Evolutionary conservation across 2,888 invertebrate genomes (phyloP).

Genomic region (Dasysyrphus albostriatus): DNA sequence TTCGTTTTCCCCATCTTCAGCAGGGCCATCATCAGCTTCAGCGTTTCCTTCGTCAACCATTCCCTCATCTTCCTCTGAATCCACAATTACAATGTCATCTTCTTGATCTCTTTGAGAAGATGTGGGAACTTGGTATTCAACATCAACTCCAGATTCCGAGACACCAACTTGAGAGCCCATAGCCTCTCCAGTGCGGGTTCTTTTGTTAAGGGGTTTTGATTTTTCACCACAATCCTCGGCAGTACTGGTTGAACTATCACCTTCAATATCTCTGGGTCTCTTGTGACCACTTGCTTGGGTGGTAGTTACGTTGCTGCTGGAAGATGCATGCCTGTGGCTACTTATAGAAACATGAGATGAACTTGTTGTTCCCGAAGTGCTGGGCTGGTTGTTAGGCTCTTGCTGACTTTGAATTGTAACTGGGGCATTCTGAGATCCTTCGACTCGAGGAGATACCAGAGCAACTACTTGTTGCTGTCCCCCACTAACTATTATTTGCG

Average conservation of each 20-base stretch:
- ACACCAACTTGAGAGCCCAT: conserved; percentile 84
- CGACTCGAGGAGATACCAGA: conserved; percentile 89
- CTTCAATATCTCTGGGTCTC: conserved; percentile 86
- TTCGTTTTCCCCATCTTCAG: conserved; percentile 86
- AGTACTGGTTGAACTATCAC: conserved; percentile 84
- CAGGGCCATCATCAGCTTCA: conserved; percentile 84
- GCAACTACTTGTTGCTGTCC: conserved; percentile 88
- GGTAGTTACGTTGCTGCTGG: conserved; percentile 88
- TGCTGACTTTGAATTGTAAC: conserved; percentile 80
- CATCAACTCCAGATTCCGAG: conserved; percentile 86
- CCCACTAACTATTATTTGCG: conserved; percentile 81
- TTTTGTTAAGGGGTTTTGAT: conserved; percentile 80
- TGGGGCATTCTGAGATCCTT: conserved; percentile 84
- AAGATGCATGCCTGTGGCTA: conserved; percentile 85
- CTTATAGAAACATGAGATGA: conserved; percentile 83
- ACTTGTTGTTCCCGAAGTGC: conserved; percentile 82
- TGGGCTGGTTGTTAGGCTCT: conserved; percentile 82
- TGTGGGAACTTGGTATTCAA: conserved; percentile 94
- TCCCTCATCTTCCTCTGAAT: conserved; percentile 89
- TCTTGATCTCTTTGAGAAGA: conserved; percentile 94
- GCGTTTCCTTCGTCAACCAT: conserved; percentile 85
- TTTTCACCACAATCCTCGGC: conserved; percentile 84
- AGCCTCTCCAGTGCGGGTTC: conserved; percentile 81
- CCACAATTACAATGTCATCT: conserved; percentile 92
- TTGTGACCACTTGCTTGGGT: conserved; percentile 86